Evolutionary conservation across 64 coral and sea anemone species (phyloP), one percentile per base, ranked within the genome.

Genomic region (Orbicella faveolata): DNA sequence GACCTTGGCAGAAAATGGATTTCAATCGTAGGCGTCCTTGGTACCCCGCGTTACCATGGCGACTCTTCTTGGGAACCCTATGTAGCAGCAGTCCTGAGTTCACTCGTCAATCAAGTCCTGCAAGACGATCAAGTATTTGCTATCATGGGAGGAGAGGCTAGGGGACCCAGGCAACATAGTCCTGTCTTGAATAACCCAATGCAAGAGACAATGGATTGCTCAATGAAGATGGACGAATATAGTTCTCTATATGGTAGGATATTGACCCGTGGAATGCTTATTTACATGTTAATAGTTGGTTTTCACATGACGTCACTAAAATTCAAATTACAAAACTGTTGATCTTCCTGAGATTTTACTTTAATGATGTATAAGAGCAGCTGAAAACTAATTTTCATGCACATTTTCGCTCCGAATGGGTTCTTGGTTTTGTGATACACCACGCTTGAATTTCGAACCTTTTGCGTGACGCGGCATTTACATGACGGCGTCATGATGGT

Each of bases 121-220:
- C 63, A 84, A 41, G 82, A 84, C 62, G 82, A 84, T 64, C 82
- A 72, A 51, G 82, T 84, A 35, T 84, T 84, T 72, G 82, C 82
- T 26, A 17, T 72, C 19, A 44, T 84, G 39, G 82, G 37, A 72
- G 82, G 82, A 15, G 63, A 84, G 23, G 19, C 19, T 67, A 10
- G 36, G 36, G 21, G 67, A 18, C 65, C 64, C 2, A 48, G 37
- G 51, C 63, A 19, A 30, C 64, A 84, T 11, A 84, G 63, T 84
- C 35, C 82, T 41, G 21, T 84, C 35, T 13, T 20, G 20, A 2
- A 36, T 23, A 15, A 23, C 65, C 63, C 82, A 52, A 20, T 26
- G 37, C 82, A 84, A 20, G 82, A 84, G 41, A 70, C 82, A 7
- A 11, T 84, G 20, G 66, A 69, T 69, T 2, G 19, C 66, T 69